A percentile compares a stretch with the other conserved stretches of the same genome.
These are phyloP conservation scores for Macheiramphus alcinus DNA, from an alignment of 2,113 vertebrate species.

Conservation along the genomic window DNA sequence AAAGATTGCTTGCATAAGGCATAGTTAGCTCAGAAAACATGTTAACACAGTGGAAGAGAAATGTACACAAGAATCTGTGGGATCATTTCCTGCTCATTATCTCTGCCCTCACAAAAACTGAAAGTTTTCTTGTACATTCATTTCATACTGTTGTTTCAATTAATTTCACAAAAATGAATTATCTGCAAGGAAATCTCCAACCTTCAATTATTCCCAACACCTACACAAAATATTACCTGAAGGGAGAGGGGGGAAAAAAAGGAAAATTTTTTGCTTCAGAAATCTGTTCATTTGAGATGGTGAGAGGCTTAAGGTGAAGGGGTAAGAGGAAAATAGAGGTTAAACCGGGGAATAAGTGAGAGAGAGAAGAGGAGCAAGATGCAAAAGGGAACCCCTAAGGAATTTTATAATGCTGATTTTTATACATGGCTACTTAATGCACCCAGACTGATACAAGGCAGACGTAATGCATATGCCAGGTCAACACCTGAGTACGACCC, in stretches of 20 bases:
- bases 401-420: background rate
- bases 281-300: background rate
- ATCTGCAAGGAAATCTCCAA: background rate
- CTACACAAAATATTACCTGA: background rate
- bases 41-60: background rate
- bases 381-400: background rate
- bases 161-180: background rate
- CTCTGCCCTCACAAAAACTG: background rate
- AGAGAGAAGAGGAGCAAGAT: background rate
- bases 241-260: accelerated
- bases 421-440: background rate
- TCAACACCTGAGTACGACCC: background rate
- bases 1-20: background rate
- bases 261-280: background rate
- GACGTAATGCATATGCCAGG: background rate
- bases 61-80: background rate
- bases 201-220: background rate
- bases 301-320: background rate
- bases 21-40: background rate
- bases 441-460: background rate
- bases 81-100: constrained; percentile 24
- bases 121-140: background rate
- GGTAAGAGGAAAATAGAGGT: background rate
- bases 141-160: background rate
- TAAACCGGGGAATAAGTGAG: background rate